phyloP scores from a whole-genome alignment of 2,797 vertebrate genomes.

The Novumbra hubbsi region DNA sequence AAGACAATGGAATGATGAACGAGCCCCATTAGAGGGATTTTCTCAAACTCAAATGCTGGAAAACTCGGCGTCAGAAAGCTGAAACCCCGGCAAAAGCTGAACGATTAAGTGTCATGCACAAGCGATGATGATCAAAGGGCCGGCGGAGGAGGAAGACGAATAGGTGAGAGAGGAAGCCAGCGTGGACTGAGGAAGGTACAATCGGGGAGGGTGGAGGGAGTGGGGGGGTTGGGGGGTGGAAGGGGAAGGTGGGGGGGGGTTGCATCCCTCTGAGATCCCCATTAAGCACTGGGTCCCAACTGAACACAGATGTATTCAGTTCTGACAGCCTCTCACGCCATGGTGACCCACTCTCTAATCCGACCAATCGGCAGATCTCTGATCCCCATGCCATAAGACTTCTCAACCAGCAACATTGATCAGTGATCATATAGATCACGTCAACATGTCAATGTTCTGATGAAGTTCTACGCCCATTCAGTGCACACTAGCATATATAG shows the following conservation, averaged over 20 bases:
- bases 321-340: slow-evolving; percentile 1
- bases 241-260: no score
- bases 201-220: no score
- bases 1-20: not conserved
- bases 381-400: no score
- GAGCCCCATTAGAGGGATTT: not conserved
- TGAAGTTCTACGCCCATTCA: not conserved
- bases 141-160: not conserved
- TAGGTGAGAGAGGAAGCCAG: slow-evolving; percentile 2
- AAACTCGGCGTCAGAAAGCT: slow-evolving; percentile 6
- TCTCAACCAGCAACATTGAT: no score
- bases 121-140: slow-evolving; percentile 1
- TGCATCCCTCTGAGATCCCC: slow-evolving; percentile 3
- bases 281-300: not conserved
- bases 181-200: not conserved
- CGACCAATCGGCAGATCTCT: not conserved
- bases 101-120: slow-evolving; percentile 15
- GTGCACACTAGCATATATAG: no score
- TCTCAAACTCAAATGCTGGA: slow-evolving; percentile 8
- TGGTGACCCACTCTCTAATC: not conserved
- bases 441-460: no score
- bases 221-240: no score
- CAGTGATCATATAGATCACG: no score
- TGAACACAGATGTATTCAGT: slow-evolving; percentile 10
- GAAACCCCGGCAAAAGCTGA: not conserved